Evolutionary conservation across 1,140 invertebrate species (phyloP), one percentile per base, ranked within the genome.

Genomic region (Drosophila sp.): DNA sequence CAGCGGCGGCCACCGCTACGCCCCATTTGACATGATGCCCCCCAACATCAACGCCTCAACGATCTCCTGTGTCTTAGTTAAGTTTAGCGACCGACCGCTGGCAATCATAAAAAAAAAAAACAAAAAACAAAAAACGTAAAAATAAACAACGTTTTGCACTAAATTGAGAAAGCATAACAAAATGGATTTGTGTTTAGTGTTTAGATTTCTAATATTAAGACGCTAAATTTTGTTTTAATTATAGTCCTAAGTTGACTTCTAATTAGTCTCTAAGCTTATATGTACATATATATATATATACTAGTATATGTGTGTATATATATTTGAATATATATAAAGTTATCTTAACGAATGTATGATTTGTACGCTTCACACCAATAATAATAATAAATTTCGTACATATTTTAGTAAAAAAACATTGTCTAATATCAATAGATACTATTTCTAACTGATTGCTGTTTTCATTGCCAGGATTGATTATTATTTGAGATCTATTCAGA

Each of bases 1-100:
- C 72, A 5, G 63, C 69, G 4, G 44, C 68, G 11, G 33, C 65
- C 11, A 41, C 84, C 30, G 63, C 80, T 10, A 70, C 80, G 38
- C 17, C 80, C 32, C 77, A 87, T 89, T 57, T 87, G 84, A 87
- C 83, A 89, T 87, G 79, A 89, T 87, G 40, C 30, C 47, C 30
- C 66, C 56, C 84, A 83, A 80, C 70, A 50, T 72, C 63, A 72
- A 84, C 57, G 76, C 71, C 85, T 80, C 84, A 84, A 84, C 84
- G 84, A 87, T 87, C 84, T 87, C 84, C 76, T 84, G 84, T 87
- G 84, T 87, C 84, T 87, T 87, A 87, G 79, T 78, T 89, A 83
- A 87, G 84, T 76, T 62, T 87, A 87, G 83, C 64, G 70, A 77
- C 79, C 60, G 65, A 72, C 66, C 75, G 68, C 54, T 79, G 79